A percentile compares a stretch with the other conserved stretches of the same genome.
Evolutionary conservation across 2,888 invertebrate species (phyloP).

Genomic region (Pachliopta kotzebuea): DNA sequence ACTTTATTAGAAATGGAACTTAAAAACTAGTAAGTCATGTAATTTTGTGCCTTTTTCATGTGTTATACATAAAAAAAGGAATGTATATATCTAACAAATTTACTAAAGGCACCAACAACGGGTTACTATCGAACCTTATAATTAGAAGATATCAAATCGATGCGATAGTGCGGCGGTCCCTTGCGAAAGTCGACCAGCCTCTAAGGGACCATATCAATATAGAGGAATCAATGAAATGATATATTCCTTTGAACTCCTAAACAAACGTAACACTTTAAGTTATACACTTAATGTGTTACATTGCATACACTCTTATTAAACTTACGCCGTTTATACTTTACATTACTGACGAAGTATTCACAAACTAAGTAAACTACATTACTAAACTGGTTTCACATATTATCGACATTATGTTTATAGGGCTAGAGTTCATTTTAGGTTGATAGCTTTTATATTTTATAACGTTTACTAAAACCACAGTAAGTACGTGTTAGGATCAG

Average conservation of each 20-base stretch:
- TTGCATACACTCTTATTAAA: slow-evolving; percentile 42
- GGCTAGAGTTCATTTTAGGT: slow-evolving; percentile 35
- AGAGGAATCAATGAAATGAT: slow-evolving; percentile 34
- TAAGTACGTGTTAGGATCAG: slow-evolving; percentile 67
- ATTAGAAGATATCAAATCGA: slow-evolving; percentile 78
- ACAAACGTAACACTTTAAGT: slow-evolving; percentile 27
- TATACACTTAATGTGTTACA: slow-evolving; percentile 29
- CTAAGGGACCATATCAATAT: slow-evolving; percentile 65
- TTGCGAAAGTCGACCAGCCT: slow-evolving; percentile 72
- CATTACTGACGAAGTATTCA: slow-evolving; percentile 39
- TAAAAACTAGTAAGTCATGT: no score
- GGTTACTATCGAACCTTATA: slow-evolving; percentile 67
- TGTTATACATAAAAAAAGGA: slow-evolving; percentile 34
- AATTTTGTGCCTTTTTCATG: background rate
- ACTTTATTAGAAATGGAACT: no score
- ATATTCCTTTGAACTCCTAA: slow-evolving; percentile 23
- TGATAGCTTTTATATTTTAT: slow-evolving; percentile 22
- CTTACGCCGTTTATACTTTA: slow-evolving; percentile 37
- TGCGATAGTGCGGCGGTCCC: slow-evolving; percentile 69
- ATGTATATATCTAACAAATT: slow-evolving; percentile 46
- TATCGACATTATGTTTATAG: slow-evolving; percentile 31
- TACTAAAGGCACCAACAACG: slow-evolving; percentile 45
- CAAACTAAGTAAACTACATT: slow-evolving; percentile 43
- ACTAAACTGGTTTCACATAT: slow-evolving; percentile 33
- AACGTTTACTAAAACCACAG: slow-evolving; percentile 33